Evolutionary conservation across 2,888 invertebrate genomes (phyloP).

Genomic region (Ormyrus labotus): DNA sequence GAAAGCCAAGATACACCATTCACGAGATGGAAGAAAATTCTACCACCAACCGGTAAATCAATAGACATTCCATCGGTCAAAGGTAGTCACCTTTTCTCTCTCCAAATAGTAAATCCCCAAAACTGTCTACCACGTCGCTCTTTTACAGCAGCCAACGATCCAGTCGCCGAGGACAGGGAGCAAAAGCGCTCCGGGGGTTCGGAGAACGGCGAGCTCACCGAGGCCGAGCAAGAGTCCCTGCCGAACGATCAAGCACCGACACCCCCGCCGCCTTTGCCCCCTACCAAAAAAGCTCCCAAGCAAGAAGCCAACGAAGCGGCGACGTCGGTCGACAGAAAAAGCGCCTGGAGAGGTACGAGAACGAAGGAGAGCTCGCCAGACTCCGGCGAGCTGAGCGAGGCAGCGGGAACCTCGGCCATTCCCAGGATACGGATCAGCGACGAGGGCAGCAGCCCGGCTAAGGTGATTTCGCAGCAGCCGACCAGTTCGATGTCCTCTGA

Average conservation of each 20-base stretch:
- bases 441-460: constrained; percentile 25
- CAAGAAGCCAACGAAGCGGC: neutral
- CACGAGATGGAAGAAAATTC: constrained; percentile 83
- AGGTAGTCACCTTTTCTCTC: constrained; percentile 37
- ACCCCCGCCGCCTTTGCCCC: neutral
- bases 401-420: neutral
- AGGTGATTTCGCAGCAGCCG: neutral
- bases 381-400: constrained; percentile 27
- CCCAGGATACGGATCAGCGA: constrained; percentile 40
- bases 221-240: constrained; percentile 65
- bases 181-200: constrained; percentile 66
- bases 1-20: constrained; percentile 81
- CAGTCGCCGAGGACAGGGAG: constrained; percentile 51
- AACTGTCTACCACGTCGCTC: no score
- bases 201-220: constrained; percentile 66
- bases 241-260: constrained; percentile 60
- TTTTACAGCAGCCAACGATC: constrained; percentile 1
- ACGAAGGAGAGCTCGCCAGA: constrained; percentile 18
- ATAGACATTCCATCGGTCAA: constrained; percentile 52
- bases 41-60: constrained; percentile 77
- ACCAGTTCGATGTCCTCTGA: neutral
- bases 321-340: neutral
- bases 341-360: constrained; percentile 1
- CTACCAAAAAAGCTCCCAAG: neutral
- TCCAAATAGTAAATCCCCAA: no score